Evolutionary conservation across 1,140 invertebrate species (phyloP).

Genomic region (Aphelenchoides besseyi): DNA sequence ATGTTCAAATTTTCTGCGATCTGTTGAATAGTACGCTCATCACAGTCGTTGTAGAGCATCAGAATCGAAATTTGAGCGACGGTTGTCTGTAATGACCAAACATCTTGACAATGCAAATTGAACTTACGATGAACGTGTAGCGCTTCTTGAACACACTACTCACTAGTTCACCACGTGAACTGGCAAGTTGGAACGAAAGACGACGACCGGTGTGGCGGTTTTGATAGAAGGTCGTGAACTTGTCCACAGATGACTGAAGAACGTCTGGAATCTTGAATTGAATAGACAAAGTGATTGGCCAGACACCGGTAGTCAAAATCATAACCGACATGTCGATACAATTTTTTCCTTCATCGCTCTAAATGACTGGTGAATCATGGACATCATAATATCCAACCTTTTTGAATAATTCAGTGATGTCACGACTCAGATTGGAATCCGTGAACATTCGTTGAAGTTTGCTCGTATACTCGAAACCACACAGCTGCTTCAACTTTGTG

Average conservation of each 20-base stretch:
- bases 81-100: slow-evolving; percentile 82
- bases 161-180: slow-evolving; percentile 93
- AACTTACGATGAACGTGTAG: slow-evolving; percentile 67
- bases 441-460: slow-evolving; percentile 96
- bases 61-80: slow-evolving; percentile 98
- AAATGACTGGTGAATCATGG: slow-evolving; percentile 1
- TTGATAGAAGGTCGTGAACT: slow-evolving; percentile 77
- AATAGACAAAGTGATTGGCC: not conserved
- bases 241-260: slow-evolving; percentile 66
- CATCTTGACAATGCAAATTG: slow-evolving; percentile 11
- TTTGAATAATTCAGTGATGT: slow-evolving; percentile 68
- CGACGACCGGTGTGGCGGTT: slow-evolving; percentile 91
- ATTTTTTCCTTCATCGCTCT: slow-evolving; percentile 14
- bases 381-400: slow-evolving; percentile 4
- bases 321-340: slow-evolving; percentile 65
- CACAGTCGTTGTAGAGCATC: slow-evolving; percentile 86
- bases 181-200: slow-evolving; percentile 93
- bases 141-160: slow-evolving; percentile 83
- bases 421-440: slow-evolving; percentile 95
- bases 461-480: slow-evolving; percentile 98
- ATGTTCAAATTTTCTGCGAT: slow-evolving; percentile 82
- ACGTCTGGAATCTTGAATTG: slow-evolving; percentile 60
- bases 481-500: slow-evolving; percentile 92
- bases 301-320: slow-evolving; percentile 86
- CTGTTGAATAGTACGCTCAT: slow-evolving; percentile 79